phyloP scores from a whole-genome alignment of 2,113 vertebrate species.

The Catharus fuscescens region DNA sequence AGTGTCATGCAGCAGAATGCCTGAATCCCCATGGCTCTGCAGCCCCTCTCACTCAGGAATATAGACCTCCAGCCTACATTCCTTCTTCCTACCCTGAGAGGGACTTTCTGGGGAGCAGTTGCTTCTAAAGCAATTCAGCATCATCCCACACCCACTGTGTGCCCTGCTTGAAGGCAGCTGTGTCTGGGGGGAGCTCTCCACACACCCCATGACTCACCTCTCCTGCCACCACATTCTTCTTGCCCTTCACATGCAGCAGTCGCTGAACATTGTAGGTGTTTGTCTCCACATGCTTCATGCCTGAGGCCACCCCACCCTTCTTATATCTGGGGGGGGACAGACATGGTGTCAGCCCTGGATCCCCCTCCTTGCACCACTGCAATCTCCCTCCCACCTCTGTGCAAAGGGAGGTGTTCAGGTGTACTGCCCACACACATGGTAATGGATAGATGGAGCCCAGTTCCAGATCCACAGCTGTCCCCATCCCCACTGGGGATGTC shows the following conservation, averaged over 20 bases:
- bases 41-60: background rate
- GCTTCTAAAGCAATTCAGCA: background rate
- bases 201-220: conserved; percentile 73
- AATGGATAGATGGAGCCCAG: background rate
- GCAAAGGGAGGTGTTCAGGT: fast-evolving
- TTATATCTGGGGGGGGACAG: conserved; percentile 72
- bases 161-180: background rate
- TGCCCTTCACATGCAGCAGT: conserved; percentile 87
- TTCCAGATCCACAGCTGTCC: background rate
- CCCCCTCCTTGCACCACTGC: fast-evolving
- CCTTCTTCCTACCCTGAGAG: background rate
- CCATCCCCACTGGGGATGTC: background rate
- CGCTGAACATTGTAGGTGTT: conserved; percentile 81
- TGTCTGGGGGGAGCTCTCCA: background rate
- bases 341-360: fast-evolving
- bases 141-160: background rate
- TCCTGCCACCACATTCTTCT: conserved; percentile 81
- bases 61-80: background rate
- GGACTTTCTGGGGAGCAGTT: background rate
- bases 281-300: conserved; percentile 84
- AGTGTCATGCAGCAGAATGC: background rate
- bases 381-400: background rate
- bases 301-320: conserved; percentile 84
- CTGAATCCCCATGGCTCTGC: background rate
- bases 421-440: background rate